These are phyloP conservation scores for Empis stercorea DNA, from an alignment of 2,888 invertebrate species.

Conservation along the genomic window DNA sequence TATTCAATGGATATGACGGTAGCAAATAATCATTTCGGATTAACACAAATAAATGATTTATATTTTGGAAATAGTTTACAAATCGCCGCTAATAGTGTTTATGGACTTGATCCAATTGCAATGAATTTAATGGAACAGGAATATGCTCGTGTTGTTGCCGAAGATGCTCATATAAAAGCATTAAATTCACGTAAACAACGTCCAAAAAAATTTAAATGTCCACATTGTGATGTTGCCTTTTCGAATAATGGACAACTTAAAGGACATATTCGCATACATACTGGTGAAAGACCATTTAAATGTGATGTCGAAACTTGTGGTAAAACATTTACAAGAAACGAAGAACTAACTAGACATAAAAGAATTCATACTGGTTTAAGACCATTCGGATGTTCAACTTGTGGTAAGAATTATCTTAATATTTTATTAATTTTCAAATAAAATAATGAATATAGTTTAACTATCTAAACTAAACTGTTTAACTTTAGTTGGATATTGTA, in stretches of 20 bases:
- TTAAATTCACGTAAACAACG: constrained; percentile 59
- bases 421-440: too few relatives aligned
- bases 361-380: constrained; percentile 77
- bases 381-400: constrained; percentile 74
- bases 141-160: constrained; percentile 54
- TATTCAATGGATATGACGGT: background rate
- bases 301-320: constrained; percentile 77
- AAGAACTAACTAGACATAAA: constrained; percentile 83
- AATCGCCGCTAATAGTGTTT: constrained; percentile 13
- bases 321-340: constrained; percentile 83
- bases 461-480: too few relatives aligned
- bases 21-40: background rate
- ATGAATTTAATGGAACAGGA: constrained; percentile 51
- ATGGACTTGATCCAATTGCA: constrained; percentile 27
- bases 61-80: background rate
- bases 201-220: constrained; percentile 84
- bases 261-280: constrained; percentile 84
- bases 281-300: constrained; percentile 77
- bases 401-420: constrained; percentile 47
- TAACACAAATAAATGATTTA: background rate
- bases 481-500: too few relatives aligned
- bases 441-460: too few relatives aligned
- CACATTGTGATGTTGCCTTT: constrained; percentile 79
- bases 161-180: constrained; percentile 56
- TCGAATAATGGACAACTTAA: constrained; percentile 89